Evolutionary conservation across 2,888 invertebrate genomes (phyloP).

Genomic region (Seira musarum): DNA sequence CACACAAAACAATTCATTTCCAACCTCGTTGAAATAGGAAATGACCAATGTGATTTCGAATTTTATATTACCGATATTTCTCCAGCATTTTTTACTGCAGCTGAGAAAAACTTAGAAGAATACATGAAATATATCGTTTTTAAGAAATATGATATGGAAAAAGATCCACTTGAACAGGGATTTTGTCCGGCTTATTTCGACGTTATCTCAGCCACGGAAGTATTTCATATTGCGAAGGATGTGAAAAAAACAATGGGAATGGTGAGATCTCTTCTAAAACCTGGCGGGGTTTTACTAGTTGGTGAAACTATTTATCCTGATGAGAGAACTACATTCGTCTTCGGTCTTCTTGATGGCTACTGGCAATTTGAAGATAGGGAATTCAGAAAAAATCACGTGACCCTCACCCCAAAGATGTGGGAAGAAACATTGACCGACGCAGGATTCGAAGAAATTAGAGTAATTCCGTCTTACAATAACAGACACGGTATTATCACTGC

Average conservation of each 20-base stretch:
- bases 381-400: background rate
- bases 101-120: slow-evolving; percentile 21
- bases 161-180: slow-evolving; percentile 31
- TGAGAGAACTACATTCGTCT: slow-evolving; percentile 28
- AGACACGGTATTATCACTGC: background rate
- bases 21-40: background rate
- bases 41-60: background rate
- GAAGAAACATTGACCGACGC: background rate
- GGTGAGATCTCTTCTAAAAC: slow-evolving; percentile 25
- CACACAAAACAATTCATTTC: background rate
- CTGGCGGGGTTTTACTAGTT: slow-evolving; percentile 31
- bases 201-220: slow-evolving; percentile 18
- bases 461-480: background rate
- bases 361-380: slow-evolving; percentile 50
- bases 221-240: slow-evolving; percentile 34
- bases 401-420: slow-evolving; percentile 14
- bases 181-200: slow-evolving; percentile 34
- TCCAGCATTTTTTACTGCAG: background rate
- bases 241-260: slow-evolving; percentile 34
- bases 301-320: slow-evolving; percentile 34
- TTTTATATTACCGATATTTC: background rate
- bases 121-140: slow-evolving; percentile 27
- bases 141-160: slow-evolving; percentile 42
- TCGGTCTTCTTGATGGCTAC: slow-evolving; percentile 54
- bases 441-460: background rate